Base-by-base conservation (phyloP, 53 echinoderm and acorn worm genomes). In the Luidia sarsii region DNA sequence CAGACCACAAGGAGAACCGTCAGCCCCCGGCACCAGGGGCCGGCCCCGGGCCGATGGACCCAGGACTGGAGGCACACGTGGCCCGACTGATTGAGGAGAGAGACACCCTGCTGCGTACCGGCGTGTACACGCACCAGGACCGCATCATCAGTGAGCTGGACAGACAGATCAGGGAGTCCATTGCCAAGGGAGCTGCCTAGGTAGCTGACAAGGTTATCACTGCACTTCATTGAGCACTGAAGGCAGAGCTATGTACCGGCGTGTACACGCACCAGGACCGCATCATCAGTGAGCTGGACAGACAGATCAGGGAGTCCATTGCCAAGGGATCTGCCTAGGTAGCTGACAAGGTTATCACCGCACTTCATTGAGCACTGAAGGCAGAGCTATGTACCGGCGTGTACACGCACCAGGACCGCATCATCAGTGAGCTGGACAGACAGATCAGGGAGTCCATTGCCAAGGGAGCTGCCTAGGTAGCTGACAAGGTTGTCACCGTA, bases 41-140 rank as follows among this genome's bases (percentile, higher is more conserved):
- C 25, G 84, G 71, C 49, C 31, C 36, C 6, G 66, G 75, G 19
- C 31, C 65, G 36, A 31, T 70, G 10, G 87, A 90, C 65, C 65
- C 86, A 1, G 75, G 70, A 7, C 18, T 87, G 1, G 93, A 93
- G 48, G 91, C 93, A 10, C 93, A 91, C 33, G 89, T 97, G 0
- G 93, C 93, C 7, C 88, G 97, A 62, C 91, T 97, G 21, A 97
- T 91, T n/a, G 97, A 97, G 57, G 97, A 97, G 67, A 64, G 99
- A 52, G 99, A 99, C 51, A 99, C 94, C 16, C 48, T 94, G 35
- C 72, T 99, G 10, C 86, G 91, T 51, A 99, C 99, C 16, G 97
- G 97, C 33, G 97, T 97, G 32, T 97, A 97, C 36, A 93, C 88
- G 33, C 93, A 97, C 48, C 91, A 97, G 64, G 97, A 97, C 46